These are phyloP conservation scores for Pollicipes pollicipes DNA, from an alignment of 1,140 invertebrate genomes.

Conservation along the genomic window DNA sequence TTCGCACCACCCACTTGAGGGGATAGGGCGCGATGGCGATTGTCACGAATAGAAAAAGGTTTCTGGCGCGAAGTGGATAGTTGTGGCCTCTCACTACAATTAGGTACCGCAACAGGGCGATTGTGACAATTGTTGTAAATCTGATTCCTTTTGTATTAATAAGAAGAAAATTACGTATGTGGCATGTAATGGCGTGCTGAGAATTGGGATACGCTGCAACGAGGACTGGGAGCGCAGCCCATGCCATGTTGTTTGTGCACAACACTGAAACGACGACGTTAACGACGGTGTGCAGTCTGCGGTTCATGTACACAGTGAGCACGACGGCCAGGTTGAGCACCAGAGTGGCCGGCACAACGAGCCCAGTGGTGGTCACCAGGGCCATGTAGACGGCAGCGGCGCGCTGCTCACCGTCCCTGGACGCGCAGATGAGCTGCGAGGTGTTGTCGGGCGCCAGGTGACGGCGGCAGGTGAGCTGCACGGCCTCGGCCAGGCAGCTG, in stretches of 20 bases:
- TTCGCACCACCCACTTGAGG: neutral
- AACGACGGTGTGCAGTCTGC: neutral
- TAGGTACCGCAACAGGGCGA: neutral
- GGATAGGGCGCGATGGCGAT: neutral
- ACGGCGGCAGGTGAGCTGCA: neutral
- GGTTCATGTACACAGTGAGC: neutral
- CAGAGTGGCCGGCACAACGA: neutral
- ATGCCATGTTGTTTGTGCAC: neutral
- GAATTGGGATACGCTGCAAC: neutral
- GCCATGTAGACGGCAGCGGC: neutral
- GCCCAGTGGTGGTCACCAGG: neutral
- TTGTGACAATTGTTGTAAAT: neutral
- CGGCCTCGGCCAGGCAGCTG: neutral
- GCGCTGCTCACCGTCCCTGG: neutral
- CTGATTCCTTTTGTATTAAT: neutral
- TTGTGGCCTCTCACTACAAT: neutral
- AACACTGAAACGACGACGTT: neutral
- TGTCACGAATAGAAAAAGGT: neutral
- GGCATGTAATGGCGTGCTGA: neutral
- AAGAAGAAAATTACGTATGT: neutral
- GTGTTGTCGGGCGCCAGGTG: neutral
- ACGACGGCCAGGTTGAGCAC: neutral
- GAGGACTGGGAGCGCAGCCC: neutral
- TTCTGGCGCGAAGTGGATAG: neutral
- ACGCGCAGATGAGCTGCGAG: neutral